Evolutionary conservation across 2,888 invertebrate genomes (phyloP).

Genomic region (Epirrhoe tristata): DNA sequence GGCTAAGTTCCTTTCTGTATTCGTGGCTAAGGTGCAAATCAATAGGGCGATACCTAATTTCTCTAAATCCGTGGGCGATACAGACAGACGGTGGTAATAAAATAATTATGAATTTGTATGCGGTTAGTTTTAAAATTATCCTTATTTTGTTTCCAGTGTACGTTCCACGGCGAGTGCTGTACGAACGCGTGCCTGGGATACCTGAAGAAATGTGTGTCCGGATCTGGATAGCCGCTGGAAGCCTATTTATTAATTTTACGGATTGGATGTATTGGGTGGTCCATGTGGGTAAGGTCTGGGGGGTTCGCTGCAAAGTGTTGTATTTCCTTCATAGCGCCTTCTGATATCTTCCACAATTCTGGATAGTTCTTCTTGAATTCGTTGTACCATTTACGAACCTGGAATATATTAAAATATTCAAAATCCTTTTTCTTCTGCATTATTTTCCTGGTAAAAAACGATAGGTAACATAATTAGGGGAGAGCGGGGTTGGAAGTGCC

Average conservation of each 20-base stretch:
- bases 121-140: neutral
- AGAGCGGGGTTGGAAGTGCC: too few species aligned
- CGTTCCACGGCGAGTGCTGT: slow-evolving; percentile 66
- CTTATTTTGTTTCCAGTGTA: slow-evolving; percentile 57
- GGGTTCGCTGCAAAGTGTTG: slow-evolving; percentile 88
- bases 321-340: slow-evolving; percentile 89
- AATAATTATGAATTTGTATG: neutral
- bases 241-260: slow-evolving; percentile 76
- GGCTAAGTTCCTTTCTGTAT: too few species aligned
- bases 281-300: slow-evolving; percentile 88
- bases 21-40: too few species aligned
- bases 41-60: too few species aligned
- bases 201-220: slow-evolving; percentile 66
- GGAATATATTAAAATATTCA: slow-evolving; percentile 16
- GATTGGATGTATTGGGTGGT: slow-evolving; percentile 90
- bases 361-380: slow-evolving; percentile 89
- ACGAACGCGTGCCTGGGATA: slow-evolving; percentile 64
- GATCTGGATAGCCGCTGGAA: slow-evolving; percentile 29
- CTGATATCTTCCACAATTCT: slow-evolving; percentile 89
- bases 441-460: too few species aligned
- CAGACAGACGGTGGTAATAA: too few species aligned
- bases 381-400: slow-evolving; percentile 88
- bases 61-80: too few species aligned
- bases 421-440: neutral
- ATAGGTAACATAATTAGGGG: too few species aligned